A percentile compares a stretch with the other conserved stretches of the same genome.
Conservation (phyloP, 2,888 invertebrate genomes). For the Thecocarcelia acutangulata region DNA sequence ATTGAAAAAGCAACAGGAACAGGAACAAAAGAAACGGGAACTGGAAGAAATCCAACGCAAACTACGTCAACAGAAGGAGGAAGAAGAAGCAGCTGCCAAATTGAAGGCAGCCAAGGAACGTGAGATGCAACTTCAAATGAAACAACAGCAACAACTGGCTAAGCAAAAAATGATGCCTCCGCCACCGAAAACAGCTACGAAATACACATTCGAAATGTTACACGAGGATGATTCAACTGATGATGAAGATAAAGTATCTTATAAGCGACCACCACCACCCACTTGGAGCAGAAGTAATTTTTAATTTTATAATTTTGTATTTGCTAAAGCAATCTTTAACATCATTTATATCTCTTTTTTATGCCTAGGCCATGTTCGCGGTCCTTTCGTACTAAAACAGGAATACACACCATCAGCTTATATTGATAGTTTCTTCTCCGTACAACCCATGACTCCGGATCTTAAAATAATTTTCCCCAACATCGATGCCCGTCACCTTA, state of each 20-base stretch:
- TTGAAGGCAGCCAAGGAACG: slow-evolving; percentile 74
- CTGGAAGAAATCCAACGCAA: slow-evolving; percentile 79
- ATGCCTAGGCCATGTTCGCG: slow-evolving; percentile 80
- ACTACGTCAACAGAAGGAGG: slow-evolving; percentile 73
- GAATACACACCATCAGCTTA: slow-evolving; percentile 79
- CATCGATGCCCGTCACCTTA: slow-evolving; percentile 85
- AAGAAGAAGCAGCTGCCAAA: slow-evolving; percentile 74
- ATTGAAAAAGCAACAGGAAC: slow-evolving; percentile 76
- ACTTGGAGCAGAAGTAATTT: slow-evolving; percentile 82
- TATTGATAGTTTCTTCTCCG: slow-evolving; percentile 85
- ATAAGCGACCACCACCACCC: slow-evolving; percentile 78
- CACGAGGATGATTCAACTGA: slow-evolving; percentile 81
- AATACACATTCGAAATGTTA: slow-evolving; percentile 81
- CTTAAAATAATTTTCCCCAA: slow-evolving; percentile 86
- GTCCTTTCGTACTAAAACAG: slow-evolving; percentile 82
- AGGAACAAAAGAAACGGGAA: slow-evolving; percentile 77
- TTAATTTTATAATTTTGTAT: neutral
- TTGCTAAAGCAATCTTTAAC: neutral
- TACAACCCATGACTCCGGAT: slow-evolving; percentile 85
- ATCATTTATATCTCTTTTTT: neutral
- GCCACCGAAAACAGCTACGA: slow-evolving; percentile 73
- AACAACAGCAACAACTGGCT: slow-evolving; percentile 70
- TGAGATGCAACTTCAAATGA: slow-evolving; percentile 76
- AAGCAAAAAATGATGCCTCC: slow-evolving; percentile 74
- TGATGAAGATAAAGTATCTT: slow-evolving; percentile 79